Conservation (phyloP, 2,113 vertebrate genomes). For the Poeciliopsis occidentalis region DNA sequence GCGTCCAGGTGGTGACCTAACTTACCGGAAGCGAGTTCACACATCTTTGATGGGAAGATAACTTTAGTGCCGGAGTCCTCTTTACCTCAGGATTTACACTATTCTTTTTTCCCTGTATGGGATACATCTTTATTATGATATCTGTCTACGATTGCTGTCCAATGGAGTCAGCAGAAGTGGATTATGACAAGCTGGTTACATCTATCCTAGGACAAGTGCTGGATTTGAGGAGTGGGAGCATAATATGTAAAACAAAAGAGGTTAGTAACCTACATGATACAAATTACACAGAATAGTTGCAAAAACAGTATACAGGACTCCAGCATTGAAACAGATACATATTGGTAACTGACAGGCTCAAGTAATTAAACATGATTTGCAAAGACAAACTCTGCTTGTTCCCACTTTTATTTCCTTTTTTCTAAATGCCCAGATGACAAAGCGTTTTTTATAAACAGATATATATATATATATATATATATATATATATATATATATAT, state of each 20-base stretch:
- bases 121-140: constrained; percentile 32
- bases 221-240: constrained; percentile 31
- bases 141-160: not conserved
- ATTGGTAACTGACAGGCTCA: too few relatives aligned
- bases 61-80: constrained; percentile 3
- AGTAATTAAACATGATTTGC: too few relatives aligned
- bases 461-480: too few relatives aligned
- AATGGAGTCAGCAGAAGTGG: constrained; percentile 36
- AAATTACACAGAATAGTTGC: not conserved
- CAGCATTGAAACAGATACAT: not conserved
- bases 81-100: not conserved
- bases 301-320: not conserved
- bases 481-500: not conserved
- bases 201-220: constrained; percentile 12
- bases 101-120: constrained; percentile 13
- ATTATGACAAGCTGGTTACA: constrained; percentile 26
- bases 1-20: constrained; percentile 55
- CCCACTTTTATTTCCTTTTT: not conserved
- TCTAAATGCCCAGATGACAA: not conserved
- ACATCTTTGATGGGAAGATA: constrained; percentile 13
- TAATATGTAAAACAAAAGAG: constrained; percentile 39
- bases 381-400: too few relatives aligned
- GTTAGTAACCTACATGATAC: constrained; percentile 35
- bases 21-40: constrained; percentile 11
- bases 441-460: not conserved